A percentile compares a stretch with the other conserved stretches of the same genome.
Evolutionary conservation across 2,113 vertebrate genomes (phyloP).

Genomic region (Ranitomeya imitator): DNA sequence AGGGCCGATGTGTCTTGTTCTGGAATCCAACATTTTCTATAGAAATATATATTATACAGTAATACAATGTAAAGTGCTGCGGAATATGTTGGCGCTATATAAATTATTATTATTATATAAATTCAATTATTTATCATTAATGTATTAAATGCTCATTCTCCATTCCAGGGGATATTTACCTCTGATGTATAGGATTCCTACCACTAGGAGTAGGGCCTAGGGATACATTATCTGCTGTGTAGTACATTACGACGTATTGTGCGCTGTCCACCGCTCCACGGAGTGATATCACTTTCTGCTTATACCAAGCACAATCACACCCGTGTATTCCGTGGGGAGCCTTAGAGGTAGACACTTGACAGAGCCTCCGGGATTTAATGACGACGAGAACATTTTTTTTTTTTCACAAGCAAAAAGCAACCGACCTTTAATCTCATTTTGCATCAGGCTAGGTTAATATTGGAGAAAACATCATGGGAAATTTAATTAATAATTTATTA

Average conservation of each 20-base stretch:
- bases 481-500: no score
- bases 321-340: constrained; percentile 23
- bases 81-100: no score
- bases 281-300: constrained; percentile 17
- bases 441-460: not conserved
- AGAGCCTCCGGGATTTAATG: constrained; percentile 2
- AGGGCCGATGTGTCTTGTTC: not conserved
- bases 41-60: not conserved
- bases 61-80: no score
- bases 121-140: no score
- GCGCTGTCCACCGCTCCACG: not conserved
- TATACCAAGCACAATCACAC: constrained; percentile 29
- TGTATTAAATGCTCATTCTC: not conserved
- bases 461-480: no score
- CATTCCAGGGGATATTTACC: not conserved
- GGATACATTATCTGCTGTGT: not conserved
- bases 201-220: not conserved
- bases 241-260: not conserved
- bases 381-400: not conserved
- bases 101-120: no score
- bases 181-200: not conserved
- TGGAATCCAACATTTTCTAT: not conserved
- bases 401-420: constrained; percentile 4
- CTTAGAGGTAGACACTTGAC: constrained; percentile 44
- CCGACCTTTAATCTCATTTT: not conserved